These are phyloP conservation scores for Scaptomyza hsui DNA, from an alignment of 1,140 invertebrate genomes.

Conservation along the genomic window DNA sequence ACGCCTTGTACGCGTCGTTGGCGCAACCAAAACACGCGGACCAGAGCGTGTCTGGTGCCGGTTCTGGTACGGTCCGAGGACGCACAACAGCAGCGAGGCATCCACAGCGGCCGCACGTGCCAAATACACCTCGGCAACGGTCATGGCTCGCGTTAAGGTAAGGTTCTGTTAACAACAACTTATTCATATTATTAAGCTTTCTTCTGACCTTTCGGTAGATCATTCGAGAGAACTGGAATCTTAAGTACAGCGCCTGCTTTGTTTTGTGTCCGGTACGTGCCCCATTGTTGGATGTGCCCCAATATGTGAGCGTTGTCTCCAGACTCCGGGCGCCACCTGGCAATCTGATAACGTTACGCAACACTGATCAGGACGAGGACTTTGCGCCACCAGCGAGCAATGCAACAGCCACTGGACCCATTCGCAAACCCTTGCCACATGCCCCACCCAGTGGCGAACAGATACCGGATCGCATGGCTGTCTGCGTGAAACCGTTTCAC, in stretches of 20 bases:
- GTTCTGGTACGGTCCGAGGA: conserved; percentile 88
- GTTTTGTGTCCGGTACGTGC: conserved; percentile 90
- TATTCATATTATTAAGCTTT: background rate
- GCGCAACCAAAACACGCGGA: conserved; percentile 93
- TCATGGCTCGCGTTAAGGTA: conserved; percentile 91
- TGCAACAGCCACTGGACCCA: conserved; percentile 10
- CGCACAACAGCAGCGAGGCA: conserved; percentile 58
- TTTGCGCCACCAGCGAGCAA: conserved; percentile 41
- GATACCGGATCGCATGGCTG: conserved; percentile 88
- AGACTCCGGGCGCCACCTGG: conserved; percentile 86
- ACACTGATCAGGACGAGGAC: conserved; percentile 85
- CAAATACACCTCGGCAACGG: conserved; percentile 87
- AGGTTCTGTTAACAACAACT: conserved; percentile 20
- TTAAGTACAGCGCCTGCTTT: conserved; percentile 96
- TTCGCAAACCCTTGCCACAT: conserved; percentile 5
- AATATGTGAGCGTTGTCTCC: conserved; percentile 88
- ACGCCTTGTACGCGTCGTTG: conserved; percentile 91
- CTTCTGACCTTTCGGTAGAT: conserved; percentile 84
- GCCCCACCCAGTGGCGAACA: conserved; percentile 66
- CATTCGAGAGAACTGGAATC: conserved; percentile 96
- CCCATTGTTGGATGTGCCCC: conserved; percentile 86
- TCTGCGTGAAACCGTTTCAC: conserved; percentile 98
- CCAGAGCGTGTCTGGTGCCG: conserved; percentile 94
- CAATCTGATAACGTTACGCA: conserved; percentile 86
- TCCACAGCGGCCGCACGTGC: conserved; percentile 39